These are phyloP conservation scores for Ophthalmolycus amberensis DNA, from an alignment of 2,113 vertebrate species.

Conservation along the genomic window DNA sequence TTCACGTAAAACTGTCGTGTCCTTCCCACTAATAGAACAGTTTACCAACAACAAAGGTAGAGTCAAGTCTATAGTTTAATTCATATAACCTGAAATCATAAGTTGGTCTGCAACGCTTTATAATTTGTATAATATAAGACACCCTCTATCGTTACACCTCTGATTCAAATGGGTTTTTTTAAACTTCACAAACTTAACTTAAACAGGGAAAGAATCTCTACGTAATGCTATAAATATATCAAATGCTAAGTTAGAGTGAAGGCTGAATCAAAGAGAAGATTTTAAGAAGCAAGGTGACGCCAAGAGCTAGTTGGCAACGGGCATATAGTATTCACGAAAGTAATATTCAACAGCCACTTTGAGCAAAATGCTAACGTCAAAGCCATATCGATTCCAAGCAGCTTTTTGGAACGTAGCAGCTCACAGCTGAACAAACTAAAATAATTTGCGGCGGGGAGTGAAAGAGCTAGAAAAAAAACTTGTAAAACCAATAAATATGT, in stretches of 20 bases:
- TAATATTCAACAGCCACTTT: not conserved
- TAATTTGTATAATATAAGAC: not conserved
- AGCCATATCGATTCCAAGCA: not conserved
- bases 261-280: not conserved
- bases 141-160: not conserved
- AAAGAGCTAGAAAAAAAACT: not conserved
- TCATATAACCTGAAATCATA: not conserved
- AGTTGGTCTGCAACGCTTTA: not conserved
- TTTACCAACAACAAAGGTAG: not conserved
- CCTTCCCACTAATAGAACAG: not conserved
- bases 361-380: not conserved
- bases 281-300: not conserved
- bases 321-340: not conserved
- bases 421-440: not conserved
- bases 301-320: not conserved
- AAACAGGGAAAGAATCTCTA: not conserved
- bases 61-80: not conserved
- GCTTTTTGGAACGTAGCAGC: not conserved
- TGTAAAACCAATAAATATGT: not conserved
- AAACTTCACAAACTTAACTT: too few species aligned
- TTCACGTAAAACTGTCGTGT: constrained; percentile 8
- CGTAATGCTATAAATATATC: not conserved
- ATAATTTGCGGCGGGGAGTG: not conserved
- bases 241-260: not conserved
- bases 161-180: not conserved